Percentiles rank a stretch among this genome's conserved stretches.
Conservation (phyloP, 2,797 vertebrate species). For the Acipenser transmontanus region DNA sequence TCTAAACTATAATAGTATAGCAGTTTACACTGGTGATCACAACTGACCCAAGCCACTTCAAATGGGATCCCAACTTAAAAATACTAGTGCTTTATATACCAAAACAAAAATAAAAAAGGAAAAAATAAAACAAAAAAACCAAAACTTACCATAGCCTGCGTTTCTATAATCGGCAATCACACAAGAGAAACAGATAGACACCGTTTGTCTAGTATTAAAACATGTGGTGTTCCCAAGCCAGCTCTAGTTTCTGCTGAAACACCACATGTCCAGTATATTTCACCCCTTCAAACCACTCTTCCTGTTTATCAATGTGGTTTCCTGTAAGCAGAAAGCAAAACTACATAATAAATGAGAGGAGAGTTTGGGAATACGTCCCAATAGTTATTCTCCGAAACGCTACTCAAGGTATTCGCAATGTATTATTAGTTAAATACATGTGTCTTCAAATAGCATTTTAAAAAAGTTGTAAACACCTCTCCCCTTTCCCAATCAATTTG, state of each 20-base stretch:
- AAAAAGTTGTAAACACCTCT: conserved; percentile 5
- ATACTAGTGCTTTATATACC: no score
- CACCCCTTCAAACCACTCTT: not conserved
- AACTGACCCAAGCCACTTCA: no score
- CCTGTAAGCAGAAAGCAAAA: conserved; percentile 6
- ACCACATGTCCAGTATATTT: conserved; percentile 12
- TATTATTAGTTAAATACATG: no score
- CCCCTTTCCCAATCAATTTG: not conserved
- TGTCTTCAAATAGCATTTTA: not conserved
- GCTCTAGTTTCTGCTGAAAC: conserved; percentile 27
- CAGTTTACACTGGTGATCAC: no score
- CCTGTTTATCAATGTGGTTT: conserved; percentile 15
- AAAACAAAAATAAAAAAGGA: not conserved
- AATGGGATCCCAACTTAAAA: no score
- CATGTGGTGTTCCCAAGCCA: conserved; percentile 25
- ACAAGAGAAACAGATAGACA: no score
- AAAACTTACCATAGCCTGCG: conserved; percentile 21
- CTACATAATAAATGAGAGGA: conserved; percentile 1
- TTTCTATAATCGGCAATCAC: conserved; percentile 20
- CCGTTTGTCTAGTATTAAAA: not conserved
- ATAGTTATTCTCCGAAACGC: no score
- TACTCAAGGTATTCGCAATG: no score
- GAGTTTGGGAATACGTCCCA: not conserved
- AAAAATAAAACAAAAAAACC: not conserved
- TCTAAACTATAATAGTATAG: not conserved